These are phyloP conservation scores for Tipula lateralis DNA, from an alignment of 2,888 invertebrate species.

Conservation along the genomic window DNA sequence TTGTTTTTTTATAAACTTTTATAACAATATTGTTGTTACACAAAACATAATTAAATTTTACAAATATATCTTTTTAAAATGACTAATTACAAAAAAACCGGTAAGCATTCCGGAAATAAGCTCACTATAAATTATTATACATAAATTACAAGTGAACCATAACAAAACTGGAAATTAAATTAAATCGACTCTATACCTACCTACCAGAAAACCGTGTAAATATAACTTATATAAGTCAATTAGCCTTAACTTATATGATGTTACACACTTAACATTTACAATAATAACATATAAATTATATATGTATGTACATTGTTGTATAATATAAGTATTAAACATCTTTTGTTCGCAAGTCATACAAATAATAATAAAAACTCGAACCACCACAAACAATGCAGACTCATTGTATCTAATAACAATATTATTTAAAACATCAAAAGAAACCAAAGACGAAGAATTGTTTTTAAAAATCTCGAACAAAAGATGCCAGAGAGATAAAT, in stretches of 20 bases:
- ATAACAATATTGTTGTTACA: too few species aligned
- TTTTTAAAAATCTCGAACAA: not conserved
- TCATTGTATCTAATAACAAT: slow-evolving; percentile 11
- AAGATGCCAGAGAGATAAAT: not conserved
- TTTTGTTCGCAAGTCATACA: not conserved
- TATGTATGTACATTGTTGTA: not conserved
- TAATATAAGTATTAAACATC: not conserved
- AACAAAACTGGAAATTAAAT: not conserved
- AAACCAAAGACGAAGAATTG: not conserved
- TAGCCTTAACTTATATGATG: not conserved
- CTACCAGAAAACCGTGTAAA: not conserved
- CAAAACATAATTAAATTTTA: too few species aligned
- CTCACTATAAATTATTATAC: not conserved
- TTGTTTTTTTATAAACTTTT: too few species aligned
- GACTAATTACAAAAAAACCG: not conserved
- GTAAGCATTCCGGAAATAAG: not conserved
- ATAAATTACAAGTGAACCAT: not conserved
- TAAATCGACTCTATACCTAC: not conserved
- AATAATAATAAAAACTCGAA: not conserved
- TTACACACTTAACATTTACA: not conserved
- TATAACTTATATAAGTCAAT: not conserved
- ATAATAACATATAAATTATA: not conserved
- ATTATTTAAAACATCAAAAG: not conserved
- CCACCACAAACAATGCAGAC: not conserved
- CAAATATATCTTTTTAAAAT: not conserved